Base-by-base conservation (phyloP, 1,140 invertebrate genomes). In the Parapsyche elsis region DNA sequence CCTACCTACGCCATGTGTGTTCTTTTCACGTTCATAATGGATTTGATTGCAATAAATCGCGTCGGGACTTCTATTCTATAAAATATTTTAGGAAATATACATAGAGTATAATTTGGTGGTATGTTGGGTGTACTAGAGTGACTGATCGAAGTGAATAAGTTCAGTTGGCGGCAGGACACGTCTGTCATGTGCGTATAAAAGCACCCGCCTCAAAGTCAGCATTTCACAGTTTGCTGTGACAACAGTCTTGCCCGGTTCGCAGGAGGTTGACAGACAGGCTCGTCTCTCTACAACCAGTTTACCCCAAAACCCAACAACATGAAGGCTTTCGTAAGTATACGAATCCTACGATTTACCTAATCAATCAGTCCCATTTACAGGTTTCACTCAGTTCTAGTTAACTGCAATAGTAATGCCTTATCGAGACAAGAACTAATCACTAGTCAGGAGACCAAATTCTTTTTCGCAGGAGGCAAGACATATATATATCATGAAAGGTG, bases 291-390 rank as follows among this genome's bases (percentile, higher is more conserved):
- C 30, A 38, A 53, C 16, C 49, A 53, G 49, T 14, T 16, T 53
- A 26, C 26, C 5, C 24, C 9, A 26, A 14, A 67, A 67, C 12
- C 24, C 64, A n/a, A 44, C 19, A 78, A 23, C 26, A 81, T 81
- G 80, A 81, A 81, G 74, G 59, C 76, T 46, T 74, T 81, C 38
- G 80, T 81, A 19, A 78, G 80, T 81, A 78, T 61, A 38, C 30
- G 30, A 38, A 38, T 38, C 30, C 30, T 38, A 38, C 2, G 30
- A 38, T 38, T 38, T 38, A 7, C 30, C 30, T 38, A 38, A 38
- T 38, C 30, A 38, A 38, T 38, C 30, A 38, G 7, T 38, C 30
- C 30, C 30, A 38, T 38, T 38, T 7, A 38, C 7, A 38, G 30
- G n/a, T n/a, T 7, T 38, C 30, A 38, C 30, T 38, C 30, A 7